These are phyloP conservation scores for Synergus umbraculus DNA, from an alignment of 2,888 invertebrate genomes.

Conservation along the genomic window DNA sequence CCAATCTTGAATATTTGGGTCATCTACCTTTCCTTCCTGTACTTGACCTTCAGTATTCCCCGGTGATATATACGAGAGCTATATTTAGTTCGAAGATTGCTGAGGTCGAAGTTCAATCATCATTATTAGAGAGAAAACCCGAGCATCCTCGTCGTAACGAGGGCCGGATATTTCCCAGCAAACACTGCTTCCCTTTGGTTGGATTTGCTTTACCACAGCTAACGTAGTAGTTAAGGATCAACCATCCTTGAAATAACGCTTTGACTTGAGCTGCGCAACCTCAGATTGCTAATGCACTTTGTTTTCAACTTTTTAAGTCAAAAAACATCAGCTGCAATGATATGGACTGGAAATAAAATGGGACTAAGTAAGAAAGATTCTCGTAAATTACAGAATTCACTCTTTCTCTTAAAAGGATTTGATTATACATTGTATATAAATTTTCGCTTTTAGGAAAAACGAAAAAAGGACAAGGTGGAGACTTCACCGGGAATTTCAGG, in stretches of 20 bases:
- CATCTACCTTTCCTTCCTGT: background rate
- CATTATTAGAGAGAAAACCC: background rate
- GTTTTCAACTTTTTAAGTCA: conserved; percentile 44
- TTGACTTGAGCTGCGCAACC: conserved; percentile 32
- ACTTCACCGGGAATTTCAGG: no score
- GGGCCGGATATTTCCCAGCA: background rate
- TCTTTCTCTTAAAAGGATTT: no score
- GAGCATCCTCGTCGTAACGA: background rate
- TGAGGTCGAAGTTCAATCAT: background rate
- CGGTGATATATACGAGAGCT: background rate
- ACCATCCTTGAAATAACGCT: conserved; percentile 58
- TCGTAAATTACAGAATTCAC: background rate
- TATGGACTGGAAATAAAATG: conserved; percentile 50
- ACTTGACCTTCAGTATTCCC: background rate
- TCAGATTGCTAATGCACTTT: conserved; percentile 54
- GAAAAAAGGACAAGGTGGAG: no score
- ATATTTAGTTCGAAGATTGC: background rate
- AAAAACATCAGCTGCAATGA: conserved; percentile 1
- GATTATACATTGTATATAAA: no score
- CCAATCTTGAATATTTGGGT: background rate
- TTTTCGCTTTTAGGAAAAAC: no score
- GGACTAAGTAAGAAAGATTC: conserved; percentile 6
- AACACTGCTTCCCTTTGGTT: background rate
- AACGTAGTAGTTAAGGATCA: conserved; percentile 45
- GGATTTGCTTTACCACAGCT: background rate